Conservation (phyloP, 1,140 invertebrate species). For the Odontomachus brunneus region DNA sequence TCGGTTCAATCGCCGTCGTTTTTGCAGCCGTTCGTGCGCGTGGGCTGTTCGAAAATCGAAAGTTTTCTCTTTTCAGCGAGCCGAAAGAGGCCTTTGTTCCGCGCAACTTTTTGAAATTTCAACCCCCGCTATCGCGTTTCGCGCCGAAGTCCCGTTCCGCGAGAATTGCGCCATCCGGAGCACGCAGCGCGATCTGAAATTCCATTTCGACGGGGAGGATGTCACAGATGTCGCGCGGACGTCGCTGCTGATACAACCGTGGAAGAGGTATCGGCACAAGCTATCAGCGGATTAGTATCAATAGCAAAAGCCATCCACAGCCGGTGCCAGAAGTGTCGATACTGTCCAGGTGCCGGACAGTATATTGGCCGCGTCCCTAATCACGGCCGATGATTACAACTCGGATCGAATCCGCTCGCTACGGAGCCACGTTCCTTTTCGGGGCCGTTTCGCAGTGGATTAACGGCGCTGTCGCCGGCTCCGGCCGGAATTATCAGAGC, state of each 20-base stretch:
- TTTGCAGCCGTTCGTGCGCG: no score
- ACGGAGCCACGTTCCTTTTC: constrained; percentile 29
- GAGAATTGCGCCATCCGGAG: no score
- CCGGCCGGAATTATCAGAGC: constrained; percentile 28
- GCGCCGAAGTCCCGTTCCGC: no score
- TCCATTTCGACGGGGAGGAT: background rate
- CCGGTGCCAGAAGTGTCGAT: constrained; percentile 30
- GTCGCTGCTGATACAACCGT: background rate
- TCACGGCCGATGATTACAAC: constrained; percentile 39
- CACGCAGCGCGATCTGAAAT: background rate
- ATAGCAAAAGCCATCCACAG: background rate
- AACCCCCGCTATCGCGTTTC: no score
- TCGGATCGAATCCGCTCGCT: constrained; percentile 29
- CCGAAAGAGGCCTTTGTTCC: no score
- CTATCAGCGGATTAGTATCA: constrained; percentile 32
- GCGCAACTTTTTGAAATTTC: no score
- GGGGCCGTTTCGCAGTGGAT: background rate
- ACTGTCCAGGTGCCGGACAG: constrained; percentile 32
- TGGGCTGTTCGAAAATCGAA: no score
- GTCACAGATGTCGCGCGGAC: background rate
- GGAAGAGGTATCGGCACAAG: constrained; percentile 15
- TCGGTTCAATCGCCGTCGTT: background rate
- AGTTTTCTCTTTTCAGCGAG: no score
- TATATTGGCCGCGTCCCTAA: constrained; percentile 37
- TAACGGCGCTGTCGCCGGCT: constrained; percentile 7